Evolutionary conservation across 2,888 invertebrate genomes (phyloP), one percentile per base, ranked within the genome.

Genomic region (Erebia epiphron): DNA sequence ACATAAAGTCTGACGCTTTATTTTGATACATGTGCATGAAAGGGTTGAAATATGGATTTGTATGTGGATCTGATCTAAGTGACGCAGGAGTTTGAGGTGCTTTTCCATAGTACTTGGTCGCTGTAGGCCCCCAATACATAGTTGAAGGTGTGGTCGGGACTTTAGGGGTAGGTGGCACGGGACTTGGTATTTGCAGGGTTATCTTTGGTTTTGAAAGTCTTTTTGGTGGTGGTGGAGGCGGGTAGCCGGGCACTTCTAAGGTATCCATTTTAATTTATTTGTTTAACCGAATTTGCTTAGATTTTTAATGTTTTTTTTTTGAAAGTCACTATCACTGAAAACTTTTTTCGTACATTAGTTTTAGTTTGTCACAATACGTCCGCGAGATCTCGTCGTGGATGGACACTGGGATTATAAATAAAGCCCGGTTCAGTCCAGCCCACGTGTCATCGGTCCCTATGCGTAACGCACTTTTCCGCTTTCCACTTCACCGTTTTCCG

Each of bases 1-100:
- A 96, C 94, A 97, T 95, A 79, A 97, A 97, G 76, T 96, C 96
- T 0, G 96, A 96, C 0, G 96, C 96, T 75, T 95, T 96, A 75
- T 94, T 95, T 1, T 95, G 93, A 76, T 96, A 95, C 86, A 95
- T 91, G 60, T 91, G 85, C 74, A 83, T 79, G 75, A 91, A 93
- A 3, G 89, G 93, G 75, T 86, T 90, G 78, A 84, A 88, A 67
- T 91, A 90, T 0, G 88, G 92, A 67, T 87, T 87, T 7, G 78
- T 82, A 43, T 85, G 85, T 0, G 87, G 90, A 66, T 89, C 90
- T 0, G 91, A 88, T 0, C 87, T 80, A 70, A 87, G 90, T 0
- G 92, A 89, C 0, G 75, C 87, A 1, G 93, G 83, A 0, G 92
- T 91, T 54, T 73, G 72, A 1, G 74, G 68, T 10, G 73, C 52